A percentile compares a stretch with the other conserved stretches of the same genome.
Evolutionary conservation across 2,888 invertebrate species (phyloP).

Genomic region (Philereme transversata): DNA sequence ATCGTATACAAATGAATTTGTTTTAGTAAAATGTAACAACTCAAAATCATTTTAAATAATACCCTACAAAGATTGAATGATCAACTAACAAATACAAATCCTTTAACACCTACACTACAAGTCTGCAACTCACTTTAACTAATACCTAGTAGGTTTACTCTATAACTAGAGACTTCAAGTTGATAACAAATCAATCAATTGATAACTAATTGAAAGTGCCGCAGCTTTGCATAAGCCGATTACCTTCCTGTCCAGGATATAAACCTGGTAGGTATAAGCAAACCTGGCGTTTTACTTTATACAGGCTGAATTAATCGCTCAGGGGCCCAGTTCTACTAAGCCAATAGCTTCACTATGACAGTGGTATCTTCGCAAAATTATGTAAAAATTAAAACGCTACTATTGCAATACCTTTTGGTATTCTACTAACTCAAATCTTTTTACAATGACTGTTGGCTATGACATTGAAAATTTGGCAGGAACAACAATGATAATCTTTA

Average conservation of each 20-base stretch:
- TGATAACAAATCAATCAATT: slow-evolving; percentile 35
- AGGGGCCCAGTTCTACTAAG: no score
- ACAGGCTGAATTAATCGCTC: not conserved
- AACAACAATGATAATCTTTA: no score
- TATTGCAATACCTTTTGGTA: no score
- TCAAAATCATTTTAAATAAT: not conserved
- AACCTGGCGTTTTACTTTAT: not conserved
- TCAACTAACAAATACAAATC: slow-evolving; percentile 16
- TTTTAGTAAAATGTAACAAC: no score
- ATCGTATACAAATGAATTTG: no score
- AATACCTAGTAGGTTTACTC: not conserved
- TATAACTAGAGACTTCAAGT: slow-evolving; percentile 1
- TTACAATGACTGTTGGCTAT: no score
- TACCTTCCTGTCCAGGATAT: slow-evolving; percentile 11
- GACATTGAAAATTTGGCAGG: no score
- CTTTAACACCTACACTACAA: slow-evolving; percentile 11
- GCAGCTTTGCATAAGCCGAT: slow-evolving; percentile 31
- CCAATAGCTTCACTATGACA: no score
- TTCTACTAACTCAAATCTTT: no score
- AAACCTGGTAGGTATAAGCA: slow-evolving; percentile 11
- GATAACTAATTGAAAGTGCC: slow-evolving; percentile 36
- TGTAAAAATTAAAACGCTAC: no score
- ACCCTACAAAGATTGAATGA: slow-evolving; percentile 20
- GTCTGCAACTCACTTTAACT: not conserved
- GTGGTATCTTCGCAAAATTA: no score